A percentile compares a stretch with the other conserved stretches of the same genome.
Evolutionary conservation across 2,888 invertebrate species (phyloP).

Genomic region (Plebejus argus): DNA sequence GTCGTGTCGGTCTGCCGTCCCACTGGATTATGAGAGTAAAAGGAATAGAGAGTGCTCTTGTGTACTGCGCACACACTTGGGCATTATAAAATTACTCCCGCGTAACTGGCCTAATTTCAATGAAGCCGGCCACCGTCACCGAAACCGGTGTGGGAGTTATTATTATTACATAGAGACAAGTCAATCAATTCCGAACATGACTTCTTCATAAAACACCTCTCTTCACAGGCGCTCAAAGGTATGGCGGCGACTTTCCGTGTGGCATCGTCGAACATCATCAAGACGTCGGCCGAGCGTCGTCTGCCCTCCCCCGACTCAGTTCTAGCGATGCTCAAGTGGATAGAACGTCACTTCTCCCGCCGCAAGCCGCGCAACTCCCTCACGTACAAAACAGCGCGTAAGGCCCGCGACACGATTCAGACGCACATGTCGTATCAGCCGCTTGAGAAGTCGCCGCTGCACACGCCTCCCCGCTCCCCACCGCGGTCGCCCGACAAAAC

Average conservation of each 20-base stretch:
- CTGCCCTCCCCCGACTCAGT: conserved; percentile 94
- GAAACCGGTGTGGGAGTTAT: no score
- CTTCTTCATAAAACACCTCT: not conserved
- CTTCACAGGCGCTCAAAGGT: conserved; percentile 89
- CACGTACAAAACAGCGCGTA: conserved; percentile 82
- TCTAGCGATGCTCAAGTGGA: conserved; percentile 94
- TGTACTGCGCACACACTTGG: no score
- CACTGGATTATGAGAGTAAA: no score
- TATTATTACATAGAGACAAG: not conserved
- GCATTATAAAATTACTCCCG: no score
- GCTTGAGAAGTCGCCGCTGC: conserved; percentile 59
- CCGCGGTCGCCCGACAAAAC: conserved; percentile 52
- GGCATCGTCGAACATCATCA: conserved; percentile 90
- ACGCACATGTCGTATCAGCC: conserved; percentile 88
- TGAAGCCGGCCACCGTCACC: no score
- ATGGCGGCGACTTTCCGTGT: conserved; percentile 96
- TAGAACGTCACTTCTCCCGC: conserved; percentile 90
- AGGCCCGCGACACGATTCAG: conserved; percentile 84
- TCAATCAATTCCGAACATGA: not conserved
- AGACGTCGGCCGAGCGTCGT: conserved; percentile 92
- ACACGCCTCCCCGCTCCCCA: conserved; percentile 60
- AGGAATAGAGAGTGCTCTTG: no score
- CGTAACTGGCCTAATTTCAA: no score
- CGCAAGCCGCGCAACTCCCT: conserved; percentile 88
- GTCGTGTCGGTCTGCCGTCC: no score